Evolutionary conservation across 2,888 invertebrate genomes (phyloP).

Genomic region (Eledona agricola): DNA sequence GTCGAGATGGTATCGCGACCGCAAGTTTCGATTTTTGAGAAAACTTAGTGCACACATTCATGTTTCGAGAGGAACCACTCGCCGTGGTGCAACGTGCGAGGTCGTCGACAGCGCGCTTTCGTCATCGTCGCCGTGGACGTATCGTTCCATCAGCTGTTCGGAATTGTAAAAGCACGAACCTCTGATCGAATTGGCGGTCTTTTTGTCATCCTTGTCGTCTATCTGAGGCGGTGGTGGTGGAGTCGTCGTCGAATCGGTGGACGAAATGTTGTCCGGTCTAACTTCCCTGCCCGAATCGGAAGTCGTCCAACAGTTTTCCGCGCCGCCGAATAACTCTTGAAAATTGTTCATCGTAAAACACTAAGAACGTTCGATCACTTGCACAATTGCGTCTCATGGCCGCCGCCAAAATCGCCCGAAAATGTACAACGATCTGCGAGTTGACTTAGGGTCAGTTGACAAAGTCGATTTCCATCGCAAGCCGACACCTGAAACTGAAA

Average conservation of each 20-base stretch:
- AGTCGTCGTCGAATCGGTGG: slow-evolving; percentile 71
- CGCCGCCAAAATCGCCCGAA: slow-evolving; percentile 34
- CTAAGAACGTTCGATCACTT: slow-evolving; percentile 44
- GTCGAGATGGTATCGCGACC: no score
- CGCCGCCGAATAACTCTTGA: slow-evolving; percentile 61
- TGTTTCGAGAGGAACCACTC: no score
- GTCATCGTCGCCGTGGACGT: slow-evolving; percentile 10
- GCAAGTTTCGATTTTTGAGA: no score
- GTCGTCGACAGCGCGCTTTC: slow-evolving; percentile 19
- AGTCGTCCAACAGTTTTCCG: slow-evolving; percentile 54
- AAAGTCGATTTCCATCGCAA: slow-evolving; percentile 43
- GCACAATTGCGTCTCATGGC: slow-evolving; percentile 50
- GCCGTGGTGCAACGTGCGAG: slow-evolving; percentile 15
- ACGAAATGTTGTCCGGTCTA: slow-evolving; percentile 51
- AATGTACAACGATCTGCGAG: slow-evolving; percentile 23
- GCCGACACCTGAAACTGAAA: slow-evolving; percentile 35
- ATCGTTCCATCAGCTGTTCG: slow-evolving; percentile 27
- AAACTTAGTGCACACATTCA: no score
- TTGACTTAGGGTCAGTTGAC: slow-evolving; percentile 26
- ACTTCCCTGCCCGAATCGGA: slow-evolving; percentile 47
- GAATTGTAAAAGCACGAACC: slow-evolving; percentile 61
- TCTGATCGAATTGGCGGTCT: slow-evolving; percentile 73
- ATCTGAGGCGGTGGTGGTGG: slow-evolving; percentile 59
- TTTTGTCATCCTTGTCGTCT: slow-evolving; percentile 65
- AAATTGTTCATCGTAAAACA: slow-evolving; percentile 62